phyloP scores from a whole-genome alignment of 2,113 vertebrate species.

The Limnothrissa miodon region DNA sequence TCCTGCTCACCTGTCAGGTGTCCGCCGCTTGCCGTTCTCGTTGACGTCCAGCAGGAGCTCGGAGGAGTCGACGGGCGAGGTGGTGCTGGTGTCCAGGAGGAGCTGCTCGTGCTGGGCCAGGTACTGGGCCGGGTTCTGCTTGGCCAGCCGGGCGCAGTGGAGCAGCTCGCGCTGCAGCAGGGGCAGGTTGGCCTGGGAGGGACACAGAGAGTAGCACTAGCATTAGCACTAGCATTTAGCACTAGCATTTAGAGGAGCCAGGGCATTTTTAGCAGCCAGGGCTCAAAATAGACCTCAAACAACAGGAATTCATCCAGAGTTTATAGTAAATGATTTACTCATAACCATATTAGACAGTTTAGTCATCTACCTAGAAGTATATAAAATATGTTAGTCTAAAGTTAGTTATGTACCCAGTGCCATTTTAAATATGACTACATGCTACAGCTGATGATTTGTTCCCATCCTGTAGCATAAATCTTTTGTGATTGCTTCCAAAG shows the following conservation, averaged over 20 bases:
- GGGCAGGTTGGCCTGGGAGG: constrained; percentile 86
- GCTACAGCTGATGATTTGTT: neutral
- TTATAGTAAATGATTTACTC: too few relatives aligned
- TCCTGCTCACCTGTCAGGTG: constrained; percentile 87
- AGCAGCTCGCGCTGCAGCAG: constrained; percentile 93
- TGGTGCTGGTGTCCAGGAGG: constrained; percentile 86
- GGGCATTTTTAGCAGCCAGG: too few relatives aligned
- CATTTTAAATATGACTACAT: too few relatives aligned
- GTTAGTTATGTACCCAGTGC: too few relatives aligned
- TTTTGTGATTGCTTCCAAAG: neutral
- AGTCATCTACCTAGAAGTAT: too few relatives aligned
- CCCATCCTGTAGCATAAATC: neutral
- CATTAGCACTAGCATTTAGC: too few relatives aligned
- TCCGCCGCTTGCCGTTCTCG: constrained; percentile 90
- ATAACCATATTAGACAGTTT: too few relatives aligned
- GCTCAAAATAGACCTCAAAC: neutral
- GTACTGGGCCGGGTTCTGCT: constrained; percentile 96
- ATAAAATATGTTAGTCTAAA: too few relatives aligned
- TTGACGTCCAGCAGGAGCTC: constrained; percentile 92
- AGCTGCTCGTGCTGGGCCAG: constrained; percentile 96
- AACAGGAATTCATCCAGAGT: neutral
- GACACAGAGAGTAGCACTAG: neutral
- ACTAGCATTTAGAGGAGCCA: too few relatives aligned
- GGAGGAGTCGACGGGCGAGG: constrained; percentile 85
- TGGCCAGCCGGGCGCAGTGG: constrained; percentile 93